phyloP scores from a whole-genome alignment of 2,113 vertebrate genomes.

The Picathartes gymnocephalus region DNA sequence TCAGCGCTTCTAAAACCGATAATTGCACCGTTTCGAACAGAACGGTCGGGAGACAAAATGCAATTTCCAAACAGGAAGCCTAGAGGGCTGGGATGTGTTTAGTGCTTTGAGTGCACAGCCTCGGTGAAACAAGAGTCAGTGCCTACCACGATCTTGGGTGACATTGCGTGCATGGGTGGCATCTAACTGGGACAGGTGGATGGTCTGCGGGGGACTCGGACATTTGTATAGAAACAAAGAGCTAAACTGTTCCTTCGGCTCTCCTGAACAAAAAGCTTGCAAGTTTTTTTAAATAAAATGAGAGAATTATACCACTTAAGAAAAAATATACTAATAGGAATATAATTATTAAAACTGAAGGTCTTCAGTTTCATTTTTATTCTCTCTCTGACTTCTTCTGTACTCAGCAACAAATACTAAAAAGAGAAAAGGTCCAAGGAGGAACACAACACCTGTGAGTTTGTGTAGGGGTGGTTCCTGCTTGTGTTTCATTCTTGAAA shows the following conservation, averaged over 20 bases:
- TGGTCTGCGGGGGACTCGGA: rapidly evolving
- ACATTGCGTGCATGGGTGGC: no score
- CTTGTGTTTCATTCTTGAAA: not conserved
- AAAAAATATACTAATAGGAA: not conserved
- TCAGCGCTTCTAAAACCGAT: not conserved
- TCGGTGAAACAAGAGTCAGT: not conserved
- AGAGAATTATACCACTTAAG: not conserved
- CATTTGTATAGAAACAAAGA: not conserved
- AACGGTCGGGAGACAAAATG: rapidly evolving
- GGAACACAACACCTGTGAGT: not conserved
- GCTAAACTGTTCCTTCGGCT: not conserved
- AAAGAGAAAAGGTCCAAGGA: not conserved
- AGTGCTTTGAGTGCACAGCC: not conserved
- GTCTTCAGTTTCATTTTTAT: not conserved
- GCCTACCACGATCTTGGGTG: not conserved
- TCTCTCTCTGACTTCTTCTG: not conserved
- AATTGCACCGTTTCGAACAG: not conserved
- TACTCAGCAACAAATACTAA: not conserved
- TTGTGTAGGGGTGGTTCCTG: not conserved
- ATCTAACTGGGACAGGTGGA: not conserved
- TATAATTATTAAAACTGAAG: not conserved
- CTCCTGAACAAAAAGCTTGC: not conserved
- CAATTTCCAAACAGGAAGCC: not conserved
- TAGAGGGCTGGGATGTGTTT: not conserved
- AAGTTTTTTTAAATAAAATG: not conserved